Conservation (phyloP, 2,888 invertebrate species). For the Drosophila colorata region DNA sequence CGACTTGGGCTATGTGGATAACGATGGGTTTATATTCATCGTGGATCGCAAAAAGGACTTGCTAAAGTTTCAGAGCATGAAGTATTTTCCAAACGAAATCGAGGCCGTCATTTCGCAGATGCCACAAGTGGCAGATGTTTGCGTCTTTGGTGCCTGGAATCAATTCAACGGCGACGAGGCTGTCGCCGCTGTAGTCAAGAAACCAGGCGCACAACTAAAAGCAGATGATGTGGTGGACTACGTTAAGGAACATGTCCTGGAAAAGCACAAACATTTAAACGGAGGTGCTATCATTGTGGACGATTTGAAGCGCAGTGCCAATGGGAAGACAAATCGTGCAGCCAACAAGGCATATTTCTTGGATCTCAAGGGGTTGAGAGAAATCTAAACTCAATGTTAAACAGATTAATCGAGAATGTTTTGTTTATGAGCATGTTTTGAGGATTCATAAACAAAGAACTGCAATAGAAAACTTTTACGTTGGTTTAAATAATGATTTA, state of each 20-base stretch:
- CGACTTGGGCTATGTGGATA: slow-evolving; percentile 78
- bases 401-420: not conserved
- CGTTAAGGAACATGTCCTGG: slow-evolving; percentile 25
- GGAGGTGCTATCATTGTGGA: slow-evolving; percentile 59
- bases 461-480: too few relatives aligned
- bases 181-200: slow-evolving; percentile 66
- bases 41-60: slow-evolving; percentile 78
- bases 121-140: slow-evolving; percentile 64
- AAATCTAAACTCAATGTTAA: not conserved
- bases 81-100: slow-evolving; percentile 70
- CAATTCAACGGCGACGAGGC: slow-evolving; percentile 57
- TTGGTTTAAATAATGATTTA: too few relatives aligned
- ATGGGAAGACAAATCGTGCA: slow-evolving; percentile 51
- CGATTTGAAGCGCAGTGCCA: slow-evolving; percentile 50
- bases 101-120: slow-evolving; percentile 61
- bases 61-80: slow-evolving; percentile 66
- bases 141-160: slow-evolving; percentile 72
- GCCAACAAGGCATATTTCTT: slow-evolving; percentile 40
- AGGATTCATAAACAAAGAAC: not conserved
- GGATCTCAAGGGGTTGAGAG: slow-evolving; percentile 8
- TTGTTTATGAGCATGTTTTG: too few relatives aligned
- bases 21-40: slow-evolving; percentile 65
- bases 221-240: slow-evolving; percentile 49
- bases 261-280: slow-evolving; percentile 50
- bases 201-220: slow-evolving; percentile 4